A percentile compares a stretch with the other conserved stretches of the same genome.
Evolutionary conservation across 2,888 invertebrate genomes (phyloP).

Genomic region (Drosophila helvetica): DNA sequence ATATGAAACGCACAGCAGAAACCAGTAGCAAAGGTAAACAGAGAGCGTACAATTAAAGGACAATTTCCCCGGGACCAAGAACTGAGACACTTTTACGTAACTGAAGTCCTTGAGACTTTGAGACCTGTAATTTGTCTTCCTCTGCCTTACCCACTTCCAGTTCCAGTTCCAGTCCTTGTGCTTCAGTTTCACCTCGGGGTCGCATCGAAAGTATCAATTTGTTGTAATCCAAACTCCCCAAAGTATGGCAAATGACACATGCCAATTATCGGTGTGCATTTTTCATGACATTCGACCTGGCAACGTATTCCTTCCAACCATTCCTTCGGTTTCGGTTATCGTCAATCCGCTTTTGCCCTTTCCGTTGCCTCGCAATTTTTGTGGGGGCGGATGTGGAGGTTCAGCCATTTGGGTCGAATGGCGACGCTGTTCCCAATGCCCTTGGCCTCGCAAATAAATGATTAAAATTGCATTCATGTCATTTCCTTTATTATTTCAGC

Average conservation of each 20-base stretch:
- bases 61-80: not conserved
- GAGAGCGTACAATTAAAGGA: not conserved
- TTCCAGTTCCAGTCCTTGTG: too few species aligned
- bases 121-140: not conserved
- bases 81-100: not conserved
- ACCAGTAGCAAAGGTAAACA: not conserved
- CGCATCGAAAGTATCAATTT: not conserved
- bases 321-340: slow-evolving; percentile 25
- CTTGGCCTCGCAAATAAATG: slow-evolving; percentile 59
- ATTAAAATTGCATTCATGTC: slow-evolving; percentile 58
- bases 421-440: slow-evolving; percentile 29
- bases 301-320: slow-evolving; percentile 6
- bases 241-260: slow-evolving; percentile 36
- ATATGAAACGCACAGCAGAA: not conserved
- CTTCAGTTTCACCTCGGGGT: not conserved
- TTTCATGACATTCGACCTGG: slow-evolving; percentile 52
- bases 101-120: not conserved
- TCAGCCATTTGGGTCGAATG: slow-evolving; percentile 2
- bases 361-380: not conserved
- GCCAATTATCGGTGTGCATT: slow-evolving; percentile 57
- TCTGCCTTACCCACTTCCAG: too few species aligned
- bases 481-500: slow-evolving; percentile 38
- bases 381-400: not conserved
- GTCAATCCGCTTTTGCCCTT: not conserved
- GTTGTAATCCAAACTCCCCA: slow-evolving; percentile 8